These are phyloP conservation scores for Rosalia funebris DNA, from an alignment of 2,888 invertebrate species.

Conservation along the genomic window DNA sequence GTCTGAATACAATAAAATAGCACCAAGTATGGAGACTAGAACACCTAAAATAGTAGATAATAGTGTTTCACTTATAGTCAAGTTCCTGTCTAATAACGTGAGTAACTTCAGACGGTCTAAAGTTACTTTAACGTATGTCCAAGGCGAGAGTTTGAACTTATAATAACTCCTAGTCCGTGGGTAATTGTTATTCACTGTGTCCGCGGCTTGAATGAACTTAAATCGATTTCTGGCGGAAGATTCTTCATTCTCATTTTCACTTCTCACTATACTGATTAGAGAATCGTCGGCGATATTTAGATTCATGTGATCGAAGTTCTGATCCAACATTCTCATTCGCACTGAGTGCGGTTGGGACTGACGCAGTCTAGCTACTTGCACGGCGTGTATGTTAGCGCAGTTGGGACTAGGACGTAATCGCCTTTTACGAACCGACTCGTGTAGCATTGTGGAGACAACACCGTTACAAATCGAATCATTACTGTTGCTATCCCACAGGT, in stretches of 20 bases:
- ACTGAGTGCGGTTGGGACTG: slow-evolving; percentile 8
- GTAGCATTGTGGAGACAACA: slow-evolving; percentile 63
- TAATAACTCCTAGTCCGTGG: slow-evolving; percentile 70
- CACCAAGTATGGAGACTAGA: slow-evolving; percentile 86
- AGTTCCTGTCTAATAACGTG: slow-evolving; percentile 92
- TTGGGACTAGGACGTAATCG: slow-evolving; percentile 27
- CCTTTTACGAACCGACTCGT: slow-evolving; percentile 45
- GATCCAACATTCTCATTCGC: slow-evolving; percentile 17
- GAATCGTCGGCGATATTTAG: slow-evolving; percentile 34
- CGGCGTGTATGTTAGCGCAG: background rate
- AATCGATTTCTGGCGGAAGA: slow-evolving; percentile 68
- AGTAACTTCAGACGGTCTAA: slow-evolving; percentile 93
- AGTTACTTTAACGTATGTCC: slow-evolving; percentile 78
- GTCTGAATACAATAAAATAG: slow-evolving; percentile 81
- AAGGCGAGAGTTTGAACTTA: slow-evolving; percentile 77
- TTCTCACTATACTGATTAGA: slow-evolving; percentile 37
- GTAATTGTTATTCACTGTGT: slow-evolving; percentile 52
- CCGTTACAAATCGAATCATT: slow-evolving; percentile 64
- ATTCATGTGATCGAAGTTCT: slow-evolving; percentile 27
- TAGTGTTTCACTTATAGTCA: slow-evolving; percentile 83
- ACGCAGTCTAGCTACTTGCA: slow-evolving; percentile 28
- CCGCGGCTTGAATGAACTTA: slow-evolving; percentile 67
- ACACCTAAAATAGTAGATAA: slow-evolving; percentile 86
- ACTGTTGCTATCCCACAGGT: slow-evolving; percentile 61
- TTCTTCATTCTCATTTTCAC: slow-evolving; percentile 68